phyloP scores from a whole-genome alignment of 1,140 invertebrate genomes.

The Scaptomyza hsui region DNA sequence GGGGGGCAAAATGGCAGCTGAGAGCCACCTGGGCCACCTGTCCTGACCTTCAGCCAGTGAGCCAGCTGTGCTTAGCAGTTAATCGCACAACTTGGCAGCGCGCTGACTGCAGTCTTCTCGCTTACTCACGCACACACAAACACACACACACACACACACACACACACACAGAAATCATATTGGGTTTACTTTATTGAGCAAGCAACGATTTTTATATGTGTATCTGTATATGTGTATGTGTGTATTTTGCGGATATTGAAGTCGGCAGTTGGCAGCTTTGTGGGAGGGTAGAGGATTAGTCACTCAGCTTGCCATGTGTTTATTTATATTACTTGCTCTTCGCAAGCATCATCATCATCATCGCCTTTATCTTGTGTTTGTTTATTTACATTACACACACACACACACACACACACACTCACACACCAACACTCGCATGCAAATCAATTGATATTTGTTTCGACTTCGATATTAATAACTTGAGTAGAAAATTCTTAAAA shows the following conservation, averaged over 20 bases:
- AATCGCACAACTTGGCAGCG: slow-evolving; percentile 45
- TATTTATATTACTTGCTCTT: slow-evolving; percentile 26
- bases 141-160: neutral
- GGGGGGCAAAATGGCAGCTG: neutral
- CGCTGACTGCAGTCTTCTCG: slow-evolving; percentile 22
- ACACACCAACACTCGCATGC: neutral
- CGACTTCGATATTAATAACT: slow-evolving; percentile 35
- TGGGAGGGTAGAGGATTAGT: slow-evolving; percentile 3
- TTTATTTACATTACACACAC: slow-evolving; percentile 14
- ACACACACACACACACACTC: slow-evolving; percentile 3
- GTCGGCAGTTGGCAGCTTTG: neutral
- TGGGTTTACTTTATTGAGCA: slow-evolving; percentile 61
- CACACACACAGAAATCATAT: slow-evolving; percentile 55
- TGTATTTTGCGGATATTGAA: slow-evolving; percentile 23
- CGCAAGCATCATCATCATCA: neutral
- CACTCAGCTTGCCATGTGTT: slow-evolving; percentile 30
- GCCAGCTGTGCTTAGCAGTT: slow-evolving; percentile 48
- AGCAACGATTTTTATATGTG: slow-evolving; percentile 42
- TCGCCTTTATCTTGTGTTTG: slow-evolving; percentile 6
- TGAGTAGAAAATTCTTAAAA: slow-evolving; percentile 23
- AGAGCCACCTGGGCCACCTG: slow-evolving; percentile 23
- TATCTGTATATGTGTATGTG: neutral
- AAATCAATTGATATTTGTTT: slow-evolving; percentile 10
- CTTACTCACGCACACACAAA: neutral
- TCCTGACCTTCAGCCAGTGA: slow-evolving; percentile 25